Evolutionary conservation across 2,113 vertebrate genomes (phyloP).

Genomic region (Melanerpes formicivorus): DNA sequence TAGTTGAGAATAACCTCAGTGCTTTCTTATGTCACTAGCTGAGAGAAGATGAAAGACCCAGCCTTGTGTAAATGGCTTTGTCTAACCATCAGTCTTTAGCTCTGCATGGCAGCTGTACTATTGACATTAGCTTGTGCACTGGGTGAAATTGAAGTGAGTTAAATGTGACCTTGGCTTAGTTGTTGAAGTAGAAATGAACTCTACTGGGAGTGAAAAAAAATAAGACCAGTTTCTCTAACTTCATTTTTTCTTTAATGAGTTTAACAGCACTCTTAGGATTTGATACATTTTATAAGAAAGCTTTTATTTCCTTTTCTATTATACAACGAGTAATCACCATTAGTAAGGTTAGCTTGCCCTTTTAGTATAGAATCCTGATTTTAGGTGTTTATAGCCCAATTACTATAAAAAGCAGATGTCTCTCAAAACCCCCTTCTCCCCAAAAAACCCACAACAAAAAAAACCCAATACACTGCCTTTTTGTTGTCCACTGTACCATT

Average conservation of each 20-base stretch:
- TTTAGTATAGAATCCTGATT: constrained; percentile 74
- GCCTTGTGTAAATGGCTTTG: constrained; percentile 89
- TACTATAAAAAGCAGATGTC: constrained; percentile 55
- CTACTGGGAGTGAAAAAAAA: constrained; percentile 82
- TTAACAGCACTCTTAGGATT: constrained; percentile 85
- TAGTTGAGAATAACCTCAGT: constrained; percentile 83
- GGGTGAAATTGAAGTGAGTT: constrained; percentile 88
- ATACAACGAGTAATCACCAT: constrained; percentile 77
- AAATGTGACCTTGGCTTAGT: constrained; percentile 89
- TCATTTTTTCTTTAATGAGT: constrained; percentile 87
- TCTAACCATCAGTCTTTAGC: constrained; percentile 89
- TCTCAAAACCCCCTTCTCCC: background rate
- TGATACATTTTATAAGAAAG: constrained; percentile 81
- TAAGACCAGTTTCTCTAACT: constrained; percentile 85
- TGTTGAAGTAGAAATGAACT: constrained; percentile 89
- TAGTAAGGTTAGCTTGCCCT: constrained; percentile 79
- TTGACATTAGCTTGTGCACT: constrained; percentile 88
- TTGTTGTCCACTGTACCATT: constrained; percentile 34
- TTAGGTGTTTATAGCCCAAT: constrained; percentile 70
- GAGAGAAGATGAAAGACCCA: constrained; percentile 86
- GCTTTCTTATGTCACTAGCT: constrained; percentile 87
- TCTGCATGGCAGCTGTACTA: constrained; percentile 85
- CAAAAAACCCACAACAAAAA: background rate
- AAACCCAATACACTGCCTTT: background rate
- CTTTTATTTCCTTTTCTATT: constrained; percentile 83